Base-by-base conservation (phyloP, 1,140 invertebrate species). In the Drosophila sechellia region DNA sequence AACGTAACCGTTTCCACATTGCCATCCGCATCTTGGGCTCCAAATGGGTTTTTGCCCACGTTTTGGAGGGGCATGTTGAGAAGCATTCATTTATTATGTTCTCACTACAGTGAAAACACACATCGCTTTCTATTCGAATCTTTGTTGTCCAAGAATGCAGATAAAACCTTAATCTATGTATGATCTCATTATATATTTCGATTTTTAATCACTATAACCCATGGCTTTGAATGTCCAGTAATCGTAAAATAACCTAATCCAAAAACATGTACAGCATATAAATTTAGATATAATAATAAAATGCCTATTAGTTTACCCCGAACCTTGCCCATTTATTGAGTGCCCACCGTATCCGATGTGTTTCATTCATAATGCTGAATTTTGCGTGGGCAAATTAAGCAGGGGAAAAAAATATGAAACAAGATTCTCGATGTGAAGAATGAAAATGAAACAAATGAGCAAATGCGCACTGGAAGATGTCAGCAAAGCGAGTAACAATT, bases 401-500 rank as follows among this genome's bases (percentile, higher is more conserved):
- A 48, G 48, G 35, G 56, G 34, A 17, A 4, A 46, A 46, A 59
- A 59, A 58, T 58, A 40, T 64, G 37, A 68, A 68, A 64, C 64
- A 68, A 68, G 40, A 70, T 27, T 59, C 66, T 72, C 39, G 63
- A 46, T 40, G 61, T n/a, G 34, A 64, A 63, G 61, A 85, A 63
- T 59, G 80, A 83, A 81, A 83, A 85, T 22, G 20, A 22, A 22
- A 22, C 20, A 22, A 22, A 22, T 78, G 69, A 81, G 66, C 43
- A 58, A 71, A 48, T 50, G 69, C 43, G 76, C 71, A 81, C 81
- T 86, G 75, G 76, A 42, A 86, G 81, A 84, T 87, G 84, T 87
- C 84, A 89, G 64, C 84, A 56, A 68, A 76, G 53, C 69, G 55
- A 73, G 60, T 78, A 89, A 87, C 79, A 87, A 87, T 87, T 87